A percentile compares a stretch with the other conserved stretches of the same genome.
These are phyloP conservation scores for Eristalis intricaria DNA, from an alignment of 2,888 invertebrate species.

Conservation along the genomic window DNA sequence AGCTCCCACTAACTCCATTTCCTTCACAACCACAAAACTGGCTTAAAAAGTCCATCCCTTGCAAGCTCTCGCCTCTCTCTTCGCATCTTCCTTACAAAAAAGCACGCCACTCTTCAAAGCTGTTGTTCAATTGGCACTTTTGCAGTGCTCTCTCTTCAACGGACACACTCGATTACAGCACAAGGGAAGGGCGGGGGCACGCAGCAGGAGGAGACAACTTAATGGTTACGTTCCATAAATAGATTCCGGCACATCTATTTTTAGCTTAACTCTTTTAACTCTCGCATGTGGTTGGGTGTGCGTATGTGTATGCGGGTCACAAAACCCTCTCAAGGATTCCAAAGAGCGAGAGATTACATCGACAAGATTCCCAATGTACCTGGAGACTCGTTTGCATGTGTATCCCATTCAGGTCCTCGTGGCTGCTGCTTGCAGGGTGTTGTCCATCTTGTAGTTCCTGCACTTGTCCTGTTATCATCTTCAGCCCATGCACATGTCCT, in stretches of 20 bases:
- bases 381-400: background rate
- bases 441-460: too few relatives aligned
- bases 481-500: background rate
- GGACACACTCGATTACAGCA: constrained; percentile 10
- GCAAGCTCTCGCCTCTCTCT: background rate
- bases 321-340: background rate
- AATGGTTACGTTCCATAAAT: constrained; percentile 45
- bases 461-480: constrained; percentile 30
- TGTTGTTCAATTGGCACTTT: constrained; percentile 7
- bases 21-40: background rate
- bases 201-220: background rate
- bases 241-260: constrained; percentile 55
- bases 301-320: background rate
- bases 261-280: constrained; percentile 16
- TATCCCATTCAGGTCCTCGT: background rate
- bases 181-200: background rate
- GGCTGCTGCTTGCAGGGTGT: too few relatives aligned
- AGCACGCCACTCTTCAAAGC: constrained; percentile 15
- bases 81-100: background rate
- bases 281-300: background rate
- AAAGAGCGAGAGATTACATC: background rate
- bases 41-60: background rate
- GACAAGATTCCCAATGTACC: background rate
- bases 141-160: constrained; percentile 3
- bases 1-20: background rate